Base-by-base conservation (phyloP, 2,797 vertebrate genomes). In the Scolopax rusticola region DNA sequence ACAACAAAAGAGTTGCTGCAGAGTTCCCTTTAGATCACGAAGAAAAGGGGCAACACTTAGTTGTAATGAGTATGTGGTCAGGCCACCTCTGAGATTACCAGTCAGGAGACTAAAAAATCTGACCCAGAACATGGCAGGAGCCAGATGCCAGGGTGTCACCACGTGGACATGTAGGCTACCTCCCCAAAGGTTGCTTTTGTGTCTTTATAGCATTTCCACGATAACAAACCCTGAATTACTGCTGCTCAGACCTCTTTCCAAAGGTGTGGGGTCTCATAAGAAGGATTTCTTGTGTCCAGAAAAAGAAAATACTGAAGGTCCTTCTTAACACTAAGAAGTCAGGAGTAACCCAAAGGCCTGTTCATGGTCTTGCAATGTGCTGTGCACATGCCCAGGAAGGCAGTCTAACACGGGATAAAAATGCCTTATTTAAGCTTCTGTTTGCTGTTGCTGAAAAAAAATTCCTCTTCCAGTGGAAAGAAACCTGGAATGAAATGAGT, bases 401-500 rank as follows among this genome's bases (percentile, higher is more conserved):
- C 27, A 53, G 38, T 28, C 45, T 70, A 77, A 36, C 19, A 71
- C 7, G 10, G 84, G 54, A 87, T 63, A 78, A 96, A 89, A 89
- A 91, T 8, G 18, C 28, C 69, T 59, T 93, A 95, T 92, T 94
- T 68, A 75, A 90, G 93, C 86, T 96, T 89, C 93, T 95, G 87
- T 95, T 94, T 95, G 90, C 78, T 90, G 53, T 65, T 74, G 71
- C 73, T 95, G 97, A 89, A 95, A 90, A 61, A 93, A 80, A 92
- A 94, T 14, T 77, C 60, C 48, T 92, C 92, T 93, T 95, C 54
- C 94, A 85, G 71, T 92, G 94, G 92, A 88, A 97, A 97, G 96
- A 95, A 91, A 95, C 81, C 86, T 89, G 88, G 95, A 96, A 91
- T 94, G 93, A 95, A 95, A 74, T 97, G 93, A 97, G 84, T 97